Conservation (phyloP, 2,888 invertebrate species). For the Erpobdella octoculata region DNA sequence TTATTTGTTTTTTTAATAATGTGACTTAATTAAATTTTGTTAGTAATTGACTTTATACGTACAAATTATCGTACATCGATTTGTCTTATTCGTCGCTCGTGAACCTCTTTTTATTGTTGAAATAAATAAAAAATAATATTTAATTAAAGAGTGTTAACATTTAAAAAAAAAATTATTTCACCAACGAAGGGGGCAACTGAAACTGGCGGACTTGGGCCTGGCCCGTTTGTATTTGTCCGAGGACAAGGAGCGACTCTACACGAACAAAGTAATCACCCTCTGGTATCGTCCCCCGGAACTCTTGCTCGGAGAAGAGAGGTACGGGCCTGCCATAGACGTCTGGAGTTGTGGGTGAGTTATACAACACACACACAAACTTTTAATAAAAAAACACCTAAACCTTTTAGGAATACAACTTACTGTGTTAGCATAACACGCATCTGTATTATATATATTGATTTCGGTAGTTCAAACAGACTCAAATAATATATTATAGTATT, state of each 20-base stretch:
- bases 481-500: too few species aligned
- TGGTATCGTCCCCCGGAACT: conserved; percentile 98
- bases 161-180: too few species aligned
- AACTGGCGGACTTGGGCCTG: conserved; percentile 93
- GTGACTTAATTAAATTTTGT: neutral
- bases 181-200: conserved; percentile 81
- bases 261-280: conserved; percentile 94
- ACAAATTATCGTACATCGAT: too few species aligned
- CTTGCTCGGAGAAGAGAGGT: conserved; percentile 87
- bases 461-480: too few species aligned
- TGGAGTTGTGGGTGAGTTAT: conserved; percentile 89
- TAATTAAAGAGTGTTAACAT: too few species aligned
- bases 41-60: too few species aligned
- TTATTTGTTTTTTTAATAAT: neutral
- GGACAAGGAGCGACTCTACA: conserved; percentile 87
- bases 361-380: too few species aligned
- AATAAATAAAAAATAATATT: too few species aligned
- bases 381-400: too few species aligned
- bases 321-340: conserved; percentile 93
- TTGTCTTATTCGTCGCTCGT: too few species aligned
- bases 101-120: too few species aligned
- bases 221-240: conserved; percentile 91
- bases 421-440: neutral
- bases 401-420: too few species aligned
- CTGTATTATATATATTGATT: neutral